Evolutionary conservation across 2,113 vertebrate genomes (phyloP).

Genomic region (Ciconia boyciana): DNA sequence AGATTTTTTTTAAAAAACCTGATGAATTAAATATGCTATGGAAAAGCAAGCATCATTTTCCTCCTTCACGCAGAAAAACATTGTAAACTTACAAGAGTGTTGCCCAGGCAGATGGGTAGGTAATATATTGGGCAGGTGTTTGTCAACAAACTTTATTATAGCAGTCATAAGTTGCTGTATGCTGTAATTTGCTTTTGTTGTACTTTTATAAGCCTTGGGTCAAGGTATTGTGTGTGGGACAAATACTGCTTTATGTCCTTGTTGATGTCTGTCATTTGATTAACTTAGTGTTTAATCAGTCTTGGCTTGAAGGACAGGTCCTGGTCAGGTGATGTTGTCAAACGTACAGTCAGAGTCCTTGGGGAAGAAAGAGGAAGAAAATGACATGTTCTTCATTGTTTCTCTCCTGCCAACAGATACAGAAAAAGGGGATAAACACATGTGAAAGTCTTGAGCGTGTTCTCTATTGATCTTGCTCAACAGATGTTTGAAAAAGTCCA

Average conservation of each 20-base stretch:
- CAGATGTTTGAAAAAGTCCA: neutral
- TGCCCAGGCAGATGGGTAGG: neutral
- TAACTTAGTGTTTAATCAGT: neutral
- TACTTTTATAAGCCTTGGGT: neutral
- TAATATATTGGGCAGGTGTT: neutral
- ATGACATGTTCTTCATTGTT: neutral
- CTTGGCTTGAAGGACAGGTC: neutral
- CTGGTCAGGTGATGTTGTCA: neutral
- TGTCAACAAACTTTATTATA: constrained; percentile 6
- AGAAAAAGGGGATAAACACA: neutral
- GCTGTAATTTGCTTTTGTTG: neutral
- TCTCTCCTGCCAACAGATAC: neutral
- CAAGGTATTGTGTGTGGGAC: neutral
- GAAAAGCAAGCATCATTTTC: neutral
- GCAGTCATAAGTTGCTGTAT: neutral
- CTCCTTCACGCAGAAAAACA: neutral
- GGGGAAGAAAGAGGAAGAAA: neutral
- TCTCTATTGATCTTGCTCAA: neutral
- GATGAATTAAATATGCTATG: neutral
- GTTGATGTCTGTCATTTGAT: neutral
- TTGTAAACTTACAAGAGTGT: neutral
- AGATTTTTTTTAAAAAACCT: neutral
- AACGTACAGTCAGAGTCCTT: neutral
- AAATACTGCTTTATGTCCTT: neutral
- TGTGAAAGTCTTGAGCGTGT: neutral